Conservation (phyloP, 64 coral and sea anemone genomes). For the Pocillopora damicornis region DNA sequence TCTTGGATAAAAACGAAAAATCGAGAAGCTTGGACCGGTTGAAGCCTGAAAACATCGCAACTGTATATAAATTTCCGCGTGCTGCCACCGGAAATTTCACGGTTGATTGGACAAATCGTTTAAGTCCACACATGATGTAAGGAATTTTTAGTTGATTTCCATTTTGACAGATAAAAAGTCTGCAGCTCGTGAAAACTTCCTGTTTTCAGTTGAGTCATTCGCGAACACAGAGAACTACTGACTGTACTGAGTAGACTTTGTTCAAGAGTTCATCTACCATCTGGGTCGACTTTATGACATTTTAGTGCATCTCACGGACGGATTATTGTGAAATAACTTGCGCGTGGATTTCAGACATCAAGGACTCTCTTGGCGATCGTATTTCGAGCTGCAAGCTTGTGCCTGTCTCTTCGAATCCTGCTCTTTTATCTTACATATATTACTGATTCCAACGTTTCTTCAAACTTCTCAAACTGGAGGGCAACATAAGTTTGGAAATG, state of each 20-base stretch:
- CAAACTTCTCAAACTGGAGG: background rate
- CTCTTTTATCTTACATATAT: background rate
- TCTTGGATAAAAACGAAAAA: background rate
- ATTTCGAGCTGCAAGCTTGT: background rate
- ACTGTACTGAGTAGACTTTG: background rate
- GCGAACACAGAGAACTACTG: background rate
- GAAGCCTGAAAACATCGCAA: background rate
- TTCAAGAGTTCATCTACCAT: background rate
- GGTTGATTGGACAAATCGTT: conserved; percentile 17
- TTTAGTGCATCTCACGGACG: no score
- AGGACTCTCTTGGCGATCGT: background rate
- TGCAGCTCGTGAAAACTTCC: background rate
- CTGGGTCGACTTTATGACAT: background rate
- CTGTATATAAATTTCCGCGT: background rate
- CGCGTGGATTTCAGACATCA: background rate
- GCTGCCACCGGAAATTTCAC: conserved; percentile 5
- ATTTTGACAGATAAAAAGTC: background rate
- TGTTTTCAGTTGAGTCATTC: conserved; percentile 7
- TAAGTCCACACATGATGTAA: background rate
- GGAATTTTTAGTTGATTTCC: conserved; percentile 1
- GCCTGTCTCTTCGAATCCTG: background rate
- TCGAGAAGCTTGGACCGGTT: background rate
- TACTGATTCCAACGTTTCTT: background rate
- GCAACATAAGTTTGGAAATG: conserved; percentile 17
- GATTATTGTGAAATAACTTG: background rate